Base-by-base conservation (phyloP, 2,888 invertebrate species). In the Hofmannophila pseudospretella region DNA sequence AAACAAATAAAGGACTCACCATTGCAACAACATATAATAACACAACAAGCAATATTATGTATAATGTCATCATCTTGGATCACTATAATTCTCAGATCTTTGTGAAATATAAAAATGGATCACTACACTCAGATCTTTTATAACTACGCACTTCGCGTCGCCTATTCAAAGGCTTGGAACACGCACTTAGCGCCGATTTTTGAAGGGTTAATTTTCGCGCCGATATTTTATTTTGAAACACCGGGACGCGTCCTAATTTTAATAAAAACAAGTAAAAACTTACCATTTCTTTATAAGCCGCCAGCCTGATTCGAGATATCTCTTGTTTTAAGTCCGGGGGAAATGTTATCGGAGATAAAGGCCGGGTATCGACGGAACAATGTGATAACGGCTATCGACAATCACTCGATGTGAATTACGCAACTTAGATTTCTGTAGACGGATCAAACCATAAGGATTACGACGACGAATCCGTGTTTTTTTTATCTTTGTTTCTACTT, bases 211-310 rank as follows among this genome's bases (percentile, higher is more conserved):
- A 34, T 5, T 27, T 22, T 13, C 20, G 29, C 35, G 35, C 35
- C 29, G 12, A 12, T 12, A 32, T 7, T 23, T 7, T 12, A 19
- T 2, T 4, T 10, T 3, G 10, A 27, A 14, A 4, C 28, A 11
- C 14, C 9, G 20, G 8, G 30, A 19, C 34, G 26, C 29, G 11
- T 25, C 5, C 53, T 64, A 60, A 67, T 68, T 60, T 59, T 42
- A 47, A 54, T 44, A 47, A 49, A 61, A 65, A 58, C 49, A 49
- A 51, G 58, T 58, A 57, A 69, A 64, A 50, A 67, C 80, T 75
- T 59, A 84, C 82, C 80, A 76, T 80, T 81, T 73, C 69, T 73
- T 71, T 66, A 50, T 58, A 55, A 56, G 55, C 58, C 55, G 49
- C 40, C 44, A 61, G 55, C 60, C 61, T 52, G 65, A 60, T 54